Evolutionary conservation across 2,888 invertebrate species (phyloP).

Genomic region (Branchellion lobata): DNA sequence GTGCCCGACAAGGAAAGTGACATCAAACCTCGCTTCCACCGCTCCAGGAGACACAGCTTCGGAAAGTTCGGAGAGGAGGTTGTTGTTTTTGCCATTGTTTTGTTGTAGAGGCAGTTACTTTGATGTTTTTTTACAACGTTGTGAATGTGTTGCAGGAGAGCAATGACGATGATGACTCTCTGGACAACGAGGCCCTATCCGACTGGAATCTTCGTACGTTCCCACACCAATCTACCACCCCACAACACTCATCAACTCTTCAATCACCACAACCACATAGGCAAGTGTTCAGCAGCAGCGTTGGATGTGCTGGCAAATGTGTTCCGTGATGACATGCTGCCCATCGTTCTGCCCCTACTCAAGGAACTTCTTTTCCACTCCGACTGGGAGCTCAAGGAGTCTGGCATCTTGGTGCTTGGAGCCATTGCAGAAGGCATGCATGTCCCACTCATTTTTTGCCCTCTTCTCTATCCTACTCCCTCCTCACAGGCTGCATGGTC

Average conservation of each 20-base stretch:
- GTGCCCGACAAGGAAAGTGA: constrained; percentile 91
- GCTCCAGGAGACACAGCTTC: constrained; percentile 78
- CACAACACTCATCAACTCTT: too few relatives aligned
- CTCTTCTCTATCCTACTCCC: neutral
- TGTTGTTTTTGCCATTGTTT: neutral
- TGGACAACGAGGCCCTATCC: constrained; percentile 83
- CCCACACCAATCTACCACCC: neutral
- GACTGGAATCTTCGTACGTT: constrained; percentile 88
- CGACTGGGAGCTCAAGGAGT: constrained; percentile 94
- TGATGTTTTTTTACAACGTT: neutral
- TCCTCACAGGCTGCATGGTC: constrained; percentile 75
- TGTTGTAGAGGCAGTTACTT: neutral
- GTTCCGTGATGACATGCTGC: constrained; percentile 88
- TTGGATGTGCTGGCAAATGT: constrained; percentile 95
- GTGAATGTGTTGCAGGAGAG: constrained; percentile 52
- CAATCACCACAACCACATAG: constrained; percentile 57
- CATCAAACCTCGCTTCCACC: constrained; percentile 93
- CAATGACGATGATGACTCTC: constrained; percentile 68
- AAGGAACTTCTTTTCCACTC: constrained; percentile 93
- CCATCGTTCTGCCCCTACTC: constrained; percentile 88
- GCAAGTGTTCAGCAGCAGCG: constrained; percentile 97
- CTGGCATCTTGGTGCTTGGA: constrained; percentile 87
- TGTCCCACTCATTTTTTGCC: too few relatives aligned
- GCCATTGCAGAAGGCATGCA: constrained; percentile 78
- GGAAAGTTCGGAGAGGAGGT: constrained; percentile 54